Base-by-base conservation (phyloP, 2,797 vertebrate genomes). In the Muscicapa striata region DNA sequence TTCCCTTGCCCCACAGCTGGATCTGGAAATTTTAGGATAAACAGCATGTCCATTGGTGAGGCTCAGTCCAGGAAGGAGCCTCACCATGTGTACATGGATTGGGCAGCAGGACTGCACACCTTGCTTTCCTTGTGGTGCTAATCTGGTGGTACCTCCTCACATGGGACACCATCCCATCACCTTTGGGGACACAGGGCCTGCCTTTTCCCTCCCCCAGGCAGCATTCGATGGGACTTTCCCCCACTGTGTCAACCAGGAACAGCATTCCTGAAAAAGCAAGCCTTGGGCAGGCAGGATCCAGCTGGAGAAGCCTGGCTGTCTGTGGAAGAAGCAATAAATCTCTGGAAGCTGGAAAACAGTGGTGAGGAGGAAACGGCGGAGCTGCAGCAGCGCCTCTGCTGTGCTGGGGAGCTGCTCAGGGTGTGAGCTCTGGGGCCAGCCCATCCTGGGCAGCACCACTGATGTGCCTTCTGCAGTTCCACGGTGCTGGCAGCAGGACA, bases 271-370 rank as follows among this genome's bases (percentile, higher is more conserved):
- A 7, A n/a, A 82, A 91, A 85, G 55, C 67, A 73, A 90, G 84
- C 48, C 59, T 63, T 30, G 46, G 67, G 57, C 74, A 70, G 81
- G 86, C 86, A 70, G 74, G 90, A 95, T 95, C 77, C 95, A 93
- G 86, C 96, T 95, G 93, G 91, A 96, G 93, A 87, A 90, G 59
- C 66, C 94, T 94, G 52, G 36, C 85, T 90, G 70, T 38, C 88
- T 92, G 80, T 66, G 88, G 67, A 90, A 96, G 84, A 76, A 87
- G 90, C 93, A 89, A 51, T 97, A 97, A 94, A 96, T 96, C 81
- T 95, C 64, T 70, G 84, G 59, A 80, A 92, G 90, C 86, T 95
- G 93, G 90, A 94, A 93, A 95, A 81, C 2, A 74, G 70, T 30
- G 0, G 86, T 82, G n/a, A 79, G 61, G 88, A 95, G 94, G 94